These are phyloP conservation scores for Acanthornis magna DNA, from an alignment of 2,797 vertebrate species.

Conservation along the genomic window DNA sequence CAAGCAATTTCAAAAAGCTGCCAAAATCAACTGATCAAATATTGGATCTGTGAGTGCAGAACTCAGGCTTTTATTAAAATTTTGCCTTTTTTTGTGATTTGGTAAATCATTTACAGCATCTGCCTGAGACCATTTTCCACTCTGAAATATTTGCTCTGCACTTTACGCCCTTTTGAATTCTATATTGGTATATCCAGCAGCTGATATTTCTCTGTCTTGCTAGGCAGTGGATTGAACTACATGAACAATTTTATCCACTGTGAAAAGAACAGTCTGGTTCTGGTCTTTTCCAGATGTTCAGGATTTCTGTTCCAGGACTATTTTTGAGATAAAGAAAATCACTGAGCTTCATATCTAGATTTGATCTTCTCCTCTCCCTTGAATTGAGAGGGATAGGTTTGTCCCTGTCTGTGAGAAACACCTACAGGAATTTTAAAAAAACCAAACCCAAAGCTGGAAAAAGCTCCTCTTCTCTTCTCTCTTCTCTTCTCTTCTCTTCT, in stretches of 20 bases:
- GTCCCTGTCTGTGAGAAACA: not conserved
- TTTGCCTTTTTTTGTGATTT: not conserved
- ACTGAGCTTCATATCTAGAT: not conserved
- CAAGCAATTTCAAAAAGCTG: not conserved
- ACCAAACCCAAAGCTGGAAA: not conserved
- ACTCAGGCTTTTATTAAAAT: constrained; percentile 1
- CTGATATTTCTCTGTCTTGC: not conserved
- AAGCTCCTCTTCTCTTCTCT: not conserved
- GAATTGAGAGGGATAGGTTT: not conserved
- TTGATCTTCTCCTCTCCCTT: not conserved
- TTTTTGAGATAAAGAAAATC: not conserved
- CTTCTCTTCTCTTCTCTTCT: no score
- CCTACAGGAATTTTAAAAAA: not conserved
- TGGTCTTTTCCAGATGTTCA: not conserved
- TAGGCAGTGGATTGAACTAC: not conserved
- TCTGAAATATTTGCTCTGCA: constrained; percentile 6
- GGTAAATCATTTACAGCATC: constrained; percentile 29
- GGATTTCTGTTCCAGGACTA: not conserved
- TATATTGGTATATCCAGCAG: not conserved
- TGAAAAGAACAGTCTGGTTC: not conserved
- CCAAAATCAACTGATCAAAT: constrained; percentile 22
- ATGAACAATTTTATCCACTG: not conserved
- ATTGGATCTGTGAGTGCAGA: not conserved
- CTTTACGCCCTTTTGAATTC: not conserved
- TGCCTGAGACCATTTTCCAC: not conserved